Percentiles rank a stretch among this genome's conserved stretches.
Evolutionary conservation across 2,113 vertebrate genomes (phyloP).

Genomic region (Menidia beryllina): DNA sequence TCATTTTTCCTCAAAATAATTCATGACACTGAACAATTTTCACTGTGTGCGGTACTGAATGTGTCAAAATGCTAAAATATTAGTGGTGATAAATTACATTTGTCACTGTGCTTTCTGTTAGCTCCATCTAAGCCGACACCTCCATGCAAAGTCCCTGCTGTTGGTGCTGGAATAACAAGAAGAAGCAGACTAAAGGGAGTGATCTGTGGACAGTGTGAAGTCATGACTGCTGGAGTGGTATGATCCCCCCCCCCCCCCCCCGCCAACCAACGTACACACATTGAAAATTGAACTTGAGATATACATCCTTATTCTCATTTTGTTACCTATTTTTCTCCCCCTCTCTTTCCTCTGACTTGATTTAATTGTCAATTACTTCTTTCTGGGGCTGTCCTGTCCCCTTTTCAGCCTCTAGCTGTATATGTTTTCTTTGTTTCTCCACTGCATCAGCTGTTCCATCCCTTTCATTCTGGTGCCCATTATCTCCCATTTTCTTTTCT

Average conservation of each 20-base stretch:
- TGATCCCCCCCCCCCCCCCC: constrained; percentile 37
- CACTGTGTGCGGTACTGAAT: neutral
- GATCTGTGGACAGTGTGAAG: constrained; percentile 81
- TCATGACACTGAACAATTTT: too few species aligned
- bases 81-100: too few species aligned
- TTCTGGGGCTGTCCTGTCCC: neutral
- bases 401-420: constrained; percentile 17
- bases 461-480: constrained; percentile 12
- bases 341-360: neutral
- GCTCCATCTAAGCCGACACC: constrained; percentile 32
- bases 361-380: constrained; percentile 12
- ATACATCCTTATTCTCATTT: constrained; percentile 8
- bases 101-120: constrained; percentile 28
- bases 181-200: constrained; percentile 75
- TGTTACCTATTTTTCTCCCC: neutral
- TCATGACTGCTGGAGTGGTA: constrained; percentile 81
- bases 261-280: too few species aligned
- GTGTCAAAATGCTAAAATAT: neutral
- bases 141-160: constrained; percentile 23
- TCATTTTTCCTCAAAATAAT: too few species aligned
- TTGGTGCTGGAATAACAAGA: constrained; percentile 37
- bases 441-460: constrained; percentile 1
- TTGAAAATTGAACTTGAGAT: constrained; percentile 2
- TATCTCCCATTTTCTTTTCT: neutral
- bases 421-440: constrained; percentile 9